These are phyloP conservation scores for Chelonus insularis DNA, from an alignment of 1,140 invertebrate genomes.

Conservation along the genomic window DNA sequence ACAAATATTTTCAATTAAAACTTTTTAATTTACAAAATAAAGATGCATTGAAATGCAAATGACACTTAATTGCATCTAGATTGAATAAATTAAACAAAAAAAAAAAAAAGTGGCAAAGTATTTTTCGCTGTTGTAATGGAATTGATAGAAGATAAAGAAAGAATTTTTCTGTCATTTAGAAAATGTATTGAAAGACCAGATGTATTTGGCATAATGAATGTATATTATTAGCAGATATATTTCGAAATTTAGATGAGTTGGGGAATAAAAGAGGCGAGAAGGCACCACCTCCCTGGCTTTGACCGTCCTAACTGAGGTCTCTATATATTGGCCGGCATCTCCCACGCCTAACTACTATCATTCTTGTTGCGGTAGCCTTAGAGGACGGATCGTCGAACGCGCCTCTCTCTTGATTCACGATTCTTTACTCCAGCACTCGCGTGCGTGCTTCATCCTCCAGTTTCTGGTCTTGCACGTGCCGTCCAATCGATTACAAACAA, in stretches of 20 bases:
- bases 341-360: constrained; percentile 36
- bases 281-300: constrained; percentile 7
- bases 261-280: neutral
- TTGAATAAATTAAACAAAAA: no score
- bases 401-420: constrained; percentile 7
- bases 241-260: neutral
- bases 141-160: no score
- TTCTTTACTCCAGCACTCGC: constrained; percentile 24
- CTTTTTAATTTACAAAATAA: no score
- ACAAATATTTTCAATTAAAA: no score
- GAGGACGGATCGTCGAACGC: constrained; percentile 28
- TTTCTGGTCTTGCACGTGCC: constrained; percentile 23
- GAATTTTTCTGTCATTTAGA: no score
- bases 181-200: no score
- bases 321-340: constrained; percentile 33
- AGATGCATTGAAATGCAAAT: no score
- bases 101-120: no score
- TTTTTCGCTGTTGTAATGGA: no score
- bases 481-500: neutral
- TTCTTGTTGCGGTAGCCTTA: constrained; percentile 37
- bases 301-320: constrained; percentile 24
- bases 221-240: neutral
- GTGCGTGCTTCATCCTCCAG: constrained; percentile 13
- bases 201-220: no score
- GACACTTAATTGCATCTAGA: no score